Percentiles rank a stretch among this genome's conserved stretches.
Conservation (phyloP, 1,140 invertebrate species). For the Zaprionus africanus region DNA sequence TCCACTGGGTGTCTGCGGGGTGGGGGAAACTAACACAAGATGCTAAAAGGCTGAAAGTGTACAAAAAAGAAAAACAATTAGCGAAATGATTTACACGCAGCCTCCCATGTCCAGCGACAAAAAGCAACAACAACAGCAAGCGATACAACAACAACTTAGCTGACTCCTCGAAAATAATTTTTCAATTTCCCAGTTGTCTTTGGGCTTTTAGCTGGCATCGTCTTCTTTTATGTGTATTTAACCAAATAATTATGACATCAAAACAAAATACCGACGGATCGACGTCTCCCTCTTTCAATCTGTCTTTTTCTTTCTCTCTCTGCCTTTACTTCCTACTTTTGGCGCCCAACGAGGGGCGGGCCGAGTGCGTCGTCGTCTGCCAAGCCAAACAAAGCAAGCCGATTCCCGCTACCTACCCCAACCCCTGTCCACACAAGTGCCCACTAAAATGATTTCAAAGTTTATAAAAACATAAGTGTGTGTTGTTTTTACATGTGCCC, state of each 20-base stretch:
- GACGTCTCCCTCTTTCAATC: conserved; percentile 46
- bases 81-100: conserved; percentile 77
- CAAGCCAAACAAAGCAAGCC: conserved; percentile 45
- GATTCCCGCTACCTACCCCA: not conserved
- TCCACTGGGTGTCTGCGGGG: not conserved
- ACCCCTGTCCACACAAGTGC: conserved; percentile 61
- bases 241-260: conserved; percentile 80
- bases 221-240: conserved; percentile 57
- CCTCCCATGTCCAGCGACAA: conserved; percentile 62
- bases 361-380: conserved; percentile 17
- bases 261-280: conserved; percentile 64
- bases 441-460: conserved; percentile 77
- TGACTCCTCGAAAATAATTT: conserved; percentile 36
- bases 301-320: not conserved
- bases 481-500: conserved; percentile 29
- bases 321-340: conserved; percentile 10
- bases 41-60: conserved; percentile 28
- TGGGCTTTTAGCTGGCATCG: conserved; percentile 32
- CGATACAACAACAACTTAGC: conserved; percentile 11
- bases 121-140: conserved; percentile 32
- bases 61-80: conserved; percentile 71
- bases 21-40: conserved; percentile 7
- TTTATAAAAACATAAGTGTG: conserved; percentile 59
- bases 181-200: conserved; percentile 60
- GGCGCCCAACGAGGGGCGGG: not conserved